A percentile compares a stretch with the other conserved stretches of the same genome.
phyloP scores from a whole-genome alignment of 1,140 invertebrate genomes.

The Neomicropteryx cornuta region DNA sequence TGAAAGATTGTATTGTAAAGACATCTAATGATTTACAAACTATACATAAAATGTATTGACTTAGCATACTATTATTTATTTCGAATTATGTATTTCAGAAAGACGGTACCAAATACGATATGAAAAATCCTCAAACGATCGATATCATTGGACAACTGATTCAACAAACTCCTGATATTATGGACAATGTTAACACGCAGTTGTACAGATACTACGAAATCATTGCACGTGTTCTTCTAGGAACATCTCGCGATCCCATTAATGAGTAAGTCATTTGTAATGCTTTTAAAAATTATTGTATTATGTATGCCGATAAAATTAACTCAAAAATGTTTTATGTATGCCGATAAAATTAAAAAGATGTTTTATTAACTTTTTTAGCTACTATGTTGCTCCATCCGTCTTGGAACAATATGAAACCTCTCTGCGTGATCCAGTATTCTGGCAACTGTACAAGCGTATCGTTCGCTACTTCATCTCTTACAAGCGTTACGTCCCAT shows the following conservation, averaged over 20 bases:
- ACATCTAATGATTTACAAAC: neutral
- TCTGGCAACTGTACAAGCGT: conserved; percentile 51
- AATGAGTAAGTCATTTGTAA: conserved; percentile 20
- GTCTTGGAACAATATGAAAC: conserved; percentile 44
- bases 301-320: neutral
- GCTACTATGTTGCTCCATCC: conserved; percentile 32
- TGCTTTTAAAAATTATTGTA: neutral
- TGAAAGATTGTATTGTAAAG: neutral
- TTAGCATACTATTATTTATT: neutral
- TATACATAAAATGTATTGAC: neutral
- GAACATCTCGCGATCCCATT: conserved; percentile 20
- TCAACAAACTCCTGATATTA: conserved; percentile 53
- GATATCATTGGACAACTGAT: conserved; percentile 56
- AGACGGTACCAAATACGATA: conserved; percentile 28
- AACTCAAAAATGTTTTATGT: neutral
- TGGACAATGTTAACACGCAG: conserved; percentile 41
- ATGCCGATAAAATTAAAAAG: neutral
- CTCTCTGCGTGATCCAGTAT: conserved; percentile 52
- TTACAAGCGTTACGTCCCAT: conserved; percentile 44
- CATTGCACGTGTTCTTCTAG: conserved; percentile 33
- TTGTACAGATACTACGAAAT: conserved; percentile 43
- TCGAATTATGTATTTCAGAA: neutral
- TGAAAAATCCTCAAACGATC: conserved; percentile 39
- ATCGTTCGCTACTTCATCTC: conserved; percentile 43
- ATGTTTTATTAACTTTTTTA: conserved; percentile 14